A percentile compares a stretch with the other conserved stretches of the same genome.
Evolutionary conservation across 2,888 invertebrate genomes (phyloP).

Genomic region (Lithophane ornitopus): DNA sequence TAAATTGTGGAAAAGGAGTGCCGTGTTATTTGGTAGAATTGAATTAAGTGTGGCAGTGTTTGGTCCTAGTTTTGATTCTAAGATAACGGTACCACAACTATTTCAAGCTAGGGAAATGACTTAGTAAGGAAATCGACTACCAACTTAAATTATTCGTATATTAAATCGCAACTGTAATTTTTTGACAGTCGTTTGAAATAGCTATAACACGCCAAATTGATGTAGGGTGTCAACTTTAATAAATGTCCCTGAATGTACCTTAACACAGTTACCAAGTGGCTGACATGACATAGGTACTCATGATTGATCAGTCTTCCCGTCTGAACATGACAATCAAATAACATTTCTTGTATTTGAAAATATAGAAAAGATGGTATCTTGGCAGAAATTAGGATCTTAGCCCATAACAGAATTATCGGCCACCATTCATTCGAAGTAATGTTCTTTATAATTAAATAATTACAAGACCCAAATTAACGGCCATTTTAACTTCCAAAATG

Average conservation of each 20-base stretch:
- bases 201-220: neutral
- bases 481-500: constrained; percentile 44
- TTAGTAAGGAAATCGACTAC: neutral
- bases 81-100: neutral
- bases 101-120: neutral
- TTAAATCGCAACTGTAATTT: neutral
- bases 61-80: constrained; percentile 1
- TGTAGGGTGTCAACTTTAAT: neutral
- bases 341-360: neutral
- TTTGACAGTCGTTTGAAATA: neutral
- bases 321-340: neutral
- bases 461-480: constrained; percentile 29
- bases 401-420: constrained; percentile 10
- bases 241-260: neutral
- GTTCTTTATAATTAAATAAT: constrained; percentile 16
- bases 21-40: constrained; percentile 30
- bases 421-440: constrained; percentile 26
- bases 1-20: constrained; percentile 43
- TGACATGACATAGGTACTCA: neutral
- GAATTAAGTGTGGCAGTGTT: constrained; percentile 15
- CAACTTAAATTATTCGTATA: neutral
- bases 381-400: neutral
- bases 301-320: neutral
- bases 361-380: neutral
- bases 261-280: neutral